A percentile compares a stretch with the other conserved stretches of the same genome.
Evolutionary conservation across 2,888 invertebrate genomes (phyloP).

Genomic region (Neelides folsomi): DNA sequence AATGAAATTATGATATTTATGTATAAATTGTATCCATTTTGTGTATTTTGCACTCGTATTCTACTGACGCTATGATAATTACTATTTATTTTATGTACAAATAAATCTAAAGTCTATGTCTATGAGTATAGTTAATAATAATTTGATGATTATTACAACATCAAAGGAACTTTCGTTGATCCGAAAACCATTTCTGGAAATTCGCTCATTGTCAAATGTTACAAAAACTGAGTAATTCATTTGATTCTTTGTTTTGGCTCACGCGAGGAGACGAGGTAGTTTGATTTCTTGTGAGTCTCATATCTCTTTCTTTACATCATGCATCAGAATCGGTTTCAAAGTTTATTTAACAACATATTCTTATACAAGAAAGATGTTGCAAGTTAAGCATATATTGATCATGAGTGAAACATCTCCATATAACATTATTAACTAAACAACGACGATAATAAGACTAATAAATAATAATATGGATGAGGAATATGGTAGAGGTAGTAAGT

Average conservation of each 20-base stretch:
- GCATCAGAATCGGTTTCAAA: no score
- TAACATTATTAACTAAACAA: neutral
- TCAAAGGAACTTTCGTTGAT: slow-evolving; percentile 34
- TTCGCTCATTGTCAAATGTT: slow-evolving; percentile 16
- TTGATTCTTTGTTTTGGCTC: slow-evolving; percentile 8
- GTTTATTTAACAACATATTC: no score
- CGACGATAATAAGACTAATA: no score
- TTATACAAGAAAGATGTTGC: no score
- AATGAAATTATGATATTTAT: no score
- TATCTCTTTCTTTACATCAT: neutral
- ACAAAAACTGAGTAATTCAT: slow-evolving; percentile 8
- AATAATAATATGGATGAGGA: no score
- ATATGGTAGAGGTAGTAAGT: no score
- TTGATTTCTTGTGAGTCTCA: neutral
- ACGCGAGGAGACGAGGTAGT: slow-evolving; percentile 1
- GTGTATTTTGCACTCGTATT: no score
- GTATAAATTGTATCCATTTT: no score
- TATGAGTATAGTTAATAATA: neutral
- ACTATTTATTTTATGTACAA: slow-evolving; percentile 1
- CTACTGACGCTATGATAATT: no score
- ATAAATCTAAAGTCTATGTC: neutral
- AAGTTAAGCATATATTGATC: no score
- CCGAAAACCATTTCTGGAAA: slow-evolving; percentile 6
- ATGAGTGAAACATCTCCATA: neutral
- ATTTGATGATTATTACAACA: slow-evolving; percentile 10